Evolutionary conservation across 1,140 invertebrate genomes (phyloP), one percentile per base, ranked within the genome.

Genomic region (Hestina assimilis): DNA sequence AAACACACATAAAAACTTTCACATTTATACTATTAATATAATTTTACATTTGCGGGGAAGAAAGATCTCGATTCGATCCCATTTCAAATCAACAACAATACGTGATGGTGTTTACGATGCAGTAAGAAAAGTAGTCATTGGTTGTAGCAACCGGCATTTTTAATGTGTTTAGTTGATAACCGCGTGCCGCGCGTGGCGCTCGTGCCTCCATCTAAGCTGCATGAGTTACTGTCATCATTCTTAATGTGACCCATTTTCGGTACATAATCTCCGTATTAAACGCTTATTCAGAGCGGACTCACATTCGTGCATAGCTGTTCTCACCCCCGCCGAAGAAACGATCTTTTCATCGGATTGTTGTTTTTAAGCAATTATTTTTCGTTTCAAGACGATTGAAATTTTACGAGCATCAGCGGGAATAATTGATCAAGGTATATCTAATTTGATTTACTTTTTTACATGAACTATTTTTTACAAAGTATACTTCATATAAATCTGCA

Each of bases 131-230:
- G 59, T 65, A 51, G 56, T 62, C 72, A 59, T 53, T 53, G 60
- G 41, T 63, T 67, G 63, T 65, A 73, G 54, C 41, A 73, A 71
- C 69, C 76, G 66, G 71, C 69, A 66, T 77, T 79, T 80, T 79
- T 78, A 79, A 69, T 84, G 69, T 79, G 79, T 71, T 84, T 84
- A 84, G 81, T 84, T 84, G 78, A 81, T 81, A 83, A 78, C 61
- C 72, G 75, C 58, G 60, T 53, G 64, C 63, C 72, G 79, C 58
- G 72, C 73, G 74, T 63, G 63, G 42, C 72, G 69, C 78, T 62
- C 68, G 80, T 79, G 70, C 67, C 43, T 23, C 21, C 5, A 41
- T 41, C 35, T 21, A 11, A 45, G 41, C 41, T 24, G 61, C 65
- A 64, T 56, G 54, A 56, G 14, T 52, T 52, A 15, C 19, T 45